Evolutionary conservation across 64 coral and sea anemone species (phyloP), one percentile per base, ranked within the genome.

Genomic region (Trachythela sp.): DNA sequence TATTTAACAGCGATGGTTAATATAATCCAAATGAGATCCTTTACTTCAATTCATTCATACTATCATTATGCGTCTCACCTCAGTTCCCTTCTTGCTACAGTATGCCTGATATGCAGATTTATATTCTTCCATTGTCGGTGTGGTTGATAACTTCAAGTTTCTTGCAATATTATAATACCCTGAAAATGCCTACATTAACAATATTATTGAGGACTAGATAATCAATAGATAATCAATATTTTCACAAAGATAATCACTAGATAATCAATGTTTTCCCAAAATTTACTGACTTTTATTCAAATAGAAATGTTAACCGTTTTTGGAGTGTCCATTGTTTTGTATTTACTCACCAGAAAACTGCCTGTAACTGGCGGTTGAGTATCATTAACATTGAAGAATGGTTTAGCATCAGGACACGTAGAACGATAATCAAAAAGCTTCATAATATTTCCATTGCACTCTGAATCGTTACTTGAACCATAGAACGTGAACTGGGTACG

Each of bases 121-220:
- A 26, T n/a, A 64, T 64, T 64, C 56, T 1, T 64, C 56, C 56
- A 20, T 64, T 64, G 56, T 64, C 13, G 4, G 56, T n/a, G 20
- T 24, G 1, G 20, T 64, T 64, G 56, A 26, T 6, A 64, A 20
- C 13, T 9, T 22, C 56, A 64, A 64, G 26, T n/a, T 64, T 64
- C 22, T 64, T 64, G 15, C 24, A n/a, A 64, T 27, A 26, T 24
- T n/a, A 22, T 27, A n/a, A 64, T n/a, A 64, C 56, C 0, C 56
- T 64, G 56, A 64, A 64, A 64, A 64, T 64, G 56, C 56, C 56
- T 64, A 64, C 24, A 59, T 59, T 59, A n/a, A 64, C 13, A 64
- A 22, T 59, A 59, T 18, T 22, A 59, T 18, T 59, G n/a, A n/a
- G n/a, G n/a, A n/a, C n/a, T n/a, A n/a, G n/a, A 64, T 22, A 2